Evolutionary conservation across 2,113 vertebrate genomes (phyloP), one percentile per base, ranked within the genome.

Genomic region (Ivindomyrus marchei): DNA sequence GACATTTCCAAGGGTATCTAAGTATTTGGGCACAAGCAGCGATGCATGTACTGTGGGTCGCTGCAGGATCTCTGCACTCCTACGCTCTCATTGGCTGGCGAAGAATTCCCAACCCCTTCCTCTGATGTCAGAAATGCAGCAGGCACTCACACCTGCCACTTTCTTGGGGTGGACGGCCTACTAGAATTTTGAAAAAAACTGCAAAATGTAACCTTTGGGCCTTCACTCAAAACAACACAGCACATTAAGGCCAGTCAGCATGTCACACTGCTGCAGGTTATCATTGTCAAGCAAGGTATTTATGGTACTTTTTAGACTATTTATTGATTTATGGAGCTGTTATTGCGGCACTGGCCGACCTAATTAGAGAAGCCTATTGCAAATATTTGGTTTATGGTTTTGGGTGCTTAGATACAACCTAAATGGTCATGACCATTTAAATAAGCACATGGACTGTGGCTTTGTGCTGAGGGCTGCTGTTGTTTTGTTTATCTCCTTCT

Each of bases 361-460:
- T 42, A 80, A 80, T 80, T 80, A 80, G 74, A 80, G 74, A 80
- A 80, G 47, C 49, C 50, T 36, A 66, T 24, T 46, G 50, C 53
- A 47, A 87, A 85, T 87, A 46, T 85, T 90, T 88, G 39, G 85
- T 42, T 91, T 84, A 84, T 19, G 85, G 85, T 58, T 47, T 74
- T 49, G 42, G 80, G 85, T 91, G 85, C 66, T 87, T 90, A 56
- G 88, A 88, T 56, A 88, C 58, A 53, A 50, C 42, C 17, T 84
- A 91, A 89, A 85, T 74, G 36, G 74, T 88, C 58, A 84, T 9
- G 45, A 53, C 66, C 53, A 56, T 89, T 89, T 74, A 84, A 89
- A 89, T n/a, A 84, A 89, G 90, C 85, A 84, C 86, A 83, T 85
- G 56, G 49, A 84, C 70, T 39, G 88, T 36, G 83, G 52, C 56